phyloP scores from a whole-genome alignment of 2,113 vertebrate species.

The Pelecanus crispus region DNA sequence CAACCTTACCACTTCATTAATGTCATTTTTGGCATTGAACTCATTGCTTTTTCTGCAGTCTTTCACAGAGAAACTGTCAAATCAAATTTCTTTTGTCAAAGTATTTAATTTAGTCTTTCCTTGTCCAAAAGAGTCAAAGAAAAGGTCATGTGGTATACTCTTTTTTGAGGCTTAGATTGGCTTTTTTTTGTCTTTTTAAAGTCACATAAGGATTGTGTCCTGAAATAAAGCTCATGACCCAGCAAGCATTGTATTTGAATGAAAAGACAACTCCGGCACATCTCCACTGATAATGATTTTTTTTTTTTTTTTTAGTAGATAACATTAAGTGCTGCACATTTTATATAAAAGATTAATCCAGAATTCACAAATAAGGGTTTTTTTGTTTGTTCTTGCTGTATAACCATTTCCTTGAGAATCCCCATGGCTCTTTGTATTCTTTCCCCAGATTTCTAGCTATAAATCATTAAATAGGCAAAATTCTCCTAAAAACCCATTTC shows the following conservation, averaged over 20 bases:
- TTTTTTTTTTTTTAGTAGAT: too few species aligned
- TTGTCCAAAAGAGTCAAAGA: not conserved
- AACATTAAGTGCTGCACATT: not conserved
- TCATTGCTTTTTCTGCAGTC: not conserved
- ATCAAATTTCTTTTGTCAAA: not conserved
- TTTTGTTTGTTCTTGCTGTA: not conserved
- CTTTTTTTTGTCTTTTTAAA: not conserved
- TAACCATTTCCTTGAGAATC: not conserved
- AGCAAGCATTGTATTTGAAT: not conserved
- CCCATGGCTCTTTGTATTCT: not conserved
- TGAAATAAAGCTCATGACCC: not conserved
- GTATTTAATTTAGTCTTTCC: not conserved
- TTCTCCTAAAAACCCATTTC: not conserved
- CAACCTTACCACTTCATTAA: fast-evolving
- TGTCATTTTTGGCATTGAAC: not conserved
- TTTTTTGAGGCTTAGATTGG: not conserved
- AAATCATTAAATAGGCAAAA: not conserved
- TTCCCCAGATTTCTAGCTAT: not conserved
- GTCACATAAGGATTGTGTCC: not conserved
- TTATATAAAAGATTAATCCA: not conserved
- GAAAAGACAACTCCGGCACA: not conserved
- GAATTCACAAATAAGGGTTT: not conserved
- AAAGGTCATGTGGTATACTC: not conserved
- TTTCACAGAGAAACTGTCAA: not conserved
- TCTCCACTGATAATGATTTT: not conserved